Evolutionary conservation across 2,797 vertebrate genomes (phyloP), one percentile per base, ranked within the genome.

Genomic region (Crax fasciolata): DNA sequence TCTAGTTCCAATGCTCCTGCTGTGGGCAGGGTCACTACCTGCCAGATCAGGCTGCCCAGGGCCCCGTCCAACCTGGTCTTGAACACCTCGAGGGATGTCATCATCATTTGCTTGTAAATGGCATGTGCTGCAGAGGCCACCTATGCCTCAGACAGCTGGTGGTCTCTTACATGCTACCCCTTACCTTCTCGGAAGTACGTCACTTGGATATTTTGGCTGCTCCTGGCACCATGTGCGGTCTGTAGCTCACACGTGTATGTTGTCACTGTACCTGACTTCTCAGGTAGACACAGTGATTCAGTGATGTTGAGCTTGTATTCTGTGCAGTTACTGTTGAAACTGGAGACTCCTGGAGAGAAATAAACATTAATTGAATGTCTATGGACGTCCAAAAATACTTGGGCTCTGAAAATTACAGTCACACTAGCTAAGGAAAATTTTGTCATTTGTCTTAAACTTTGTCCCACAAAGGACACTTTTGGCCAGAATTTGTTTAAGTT

Each of bases 241-340:
- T 49, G 25, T 82, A 98, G 94, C 90, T 97, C 96, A 58, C 98
- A 98, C 0, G 91, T 98, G 4, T 98, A 98, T 10, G 77, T 87
- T 0, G 92, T 95, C 39, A 74, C 94, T 4, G 46, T 76, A 7
- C 92, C 95, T 6, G 97, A 94, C 1, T 89, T 84, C 17, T 96
- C 89, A 2, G 92, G 76, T 2, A 84, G 67, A 59, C 98, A 98
- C 2, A 97, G 92, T 1, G 87, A 96, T 9, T 90, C 84, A 0
- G 4, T 10, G 10, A 97, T 51, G 9, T 44, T 79, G 10, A 98
- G 62, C 27, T n/a, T 67, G 54, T 98, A 98, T 3, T 5, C 78
- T 25, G 93, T 96, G 65, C 98, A 98, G 62, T 95, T 85, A 4
- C 58, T 62, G 6, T 21, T 68, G 7, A 27, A 32, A 13, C 4